Base-by-base conservation (phyloP, 1,140 invertebrate genomes). In the Achatina immaculata region DNA sequence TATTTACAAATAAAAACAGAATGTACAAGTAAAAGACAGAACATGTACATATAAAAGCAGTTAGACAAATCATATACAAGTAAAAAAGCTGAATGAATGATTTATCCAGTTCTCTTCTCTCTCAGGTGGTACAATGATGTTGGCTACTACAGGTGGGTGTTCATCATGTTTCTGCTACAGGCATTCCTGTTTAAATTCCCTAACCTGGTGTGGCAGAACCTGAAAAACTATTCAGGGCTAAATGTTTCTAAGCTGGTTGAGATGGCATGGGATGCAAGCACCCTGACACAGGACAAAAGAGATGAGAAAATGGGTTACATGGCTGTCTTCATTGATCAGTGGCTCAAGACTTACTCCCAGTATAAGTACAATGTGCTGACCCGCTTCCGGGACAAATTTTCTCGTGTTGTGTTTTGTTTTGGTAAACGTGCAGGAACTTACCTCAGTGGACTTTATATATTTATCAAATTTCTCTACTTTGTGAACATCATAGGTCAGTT, bases 381-480 rank as follows among this genome's bases (percentile, higher is more conserved):
- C 7, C 69, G 82, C 2, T 80, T 86, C 21, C 83, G 87, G 55
- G 82, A 86, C 36, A 86, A 84, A 68, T 62, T 86, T 28, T 88
- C 87, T 43, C 76, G 80, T n/a, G n/a, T 86, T 21, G 81, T 84
- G 21, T 89, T 90, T 80, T 83, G 90, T 45, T 85, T 88, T 69
- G 92, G 91, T 21, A 92, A 91, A 76, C 86, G 91, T 45, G 89
- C 92, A 81, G 92, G 92, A 0, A 92, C 91, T 38, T 93, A 91
- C 83, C 87, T 93, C 11, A 91, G 89, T 11, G 90, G 89, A 42
- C 83, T 92, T 45, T 93, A 93, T 80, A 86, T 93, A 36, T 87
- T 85, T 31, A 83, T 85, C 34, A 89, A 90, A 75, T 38, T 88
- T 40, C 72, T 90, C 0, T 90, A 89, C 79, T 66, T 88, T 28